phyloP scores from a whole-genome alignment of 2,797 vertebrate genomes.

The Rallus crepitans region DNA sequence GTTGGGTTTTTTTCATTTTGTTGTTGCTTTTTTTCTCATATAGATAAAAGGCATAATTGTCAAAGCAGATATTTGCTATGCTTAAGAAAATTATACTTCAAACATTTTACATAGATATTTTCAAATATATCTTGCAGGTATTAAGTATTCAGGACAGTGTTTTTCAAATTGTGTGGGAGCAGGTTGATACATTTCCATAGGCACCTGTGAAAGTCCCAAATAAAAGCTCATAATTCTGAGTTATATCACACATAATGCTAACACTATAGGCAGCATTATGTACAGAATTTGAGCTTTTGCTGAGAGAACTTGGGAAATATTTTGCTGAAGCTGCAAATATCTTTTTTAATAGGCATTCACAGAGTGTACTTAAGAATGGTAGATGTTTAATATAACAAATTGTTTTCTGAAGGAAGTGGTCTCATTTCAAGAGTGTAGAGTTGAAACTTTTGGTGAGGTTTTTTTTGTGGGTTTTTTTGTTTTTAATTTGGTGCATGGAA shows the following conservation, averaged over 20 bases:
- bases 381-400: not conserved
- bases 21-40: not conserved
- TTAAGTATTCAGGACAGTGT: not conserved
- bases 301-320: not conserved
- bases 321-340: not conserved
- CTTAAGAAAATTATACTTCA: not conserved
- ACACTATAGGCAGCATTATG: not conserved
- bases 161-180: not conserved
- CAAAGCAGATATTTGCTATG: not conserved
- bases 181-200: not conserved
- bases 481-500: slow-evolving; percentile 32
- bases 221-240: not conserved
- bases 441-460: not conserved
- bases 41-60: not conserved
- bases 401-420: not conserved
- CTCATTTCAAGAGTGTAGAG: not conserved
- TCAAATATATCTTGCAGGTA: not conserved
- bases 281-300: not conserved
- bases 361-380: not conserved
- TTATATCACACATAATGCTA: not conserved
- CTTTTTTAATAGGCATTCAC: not conserved
- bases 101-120: not conserved
- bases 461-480: not conserved
- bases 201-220: not conserved
- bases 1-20: not conserved